A percentile compares a stretch with the other conserved stretches of the same genome.
Evolutionary conservation across 1,140 invertebrate species (phyloP).

Genomic region (Adoxophyes honmai): DNA sequence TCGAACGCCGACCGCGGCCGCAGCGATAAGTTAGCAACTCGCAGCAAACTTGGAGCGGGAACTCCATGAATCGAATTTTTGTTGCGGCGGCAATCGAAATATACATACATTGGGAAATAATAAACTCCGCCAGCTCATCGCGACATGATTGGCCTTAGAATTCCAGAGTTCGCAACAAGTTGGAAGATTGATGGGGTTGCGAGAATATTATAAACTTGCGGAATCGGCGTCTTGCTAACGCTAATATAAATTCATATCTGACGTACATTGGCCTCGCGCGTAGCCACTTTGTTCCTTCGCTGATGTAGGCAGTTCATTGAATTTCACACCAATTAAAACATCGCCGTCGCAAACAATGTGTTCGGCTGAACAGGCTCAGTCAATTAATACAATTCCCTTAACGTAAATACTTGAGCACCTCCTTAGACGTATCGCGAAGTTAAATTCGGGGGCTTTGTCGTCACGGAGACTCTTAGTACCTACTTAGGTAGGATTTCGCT

Average conservation of each 20-base stretch:
- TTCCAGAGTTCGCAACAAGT: neutral
- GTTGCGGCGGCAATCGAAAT: conserved; percentile 16
- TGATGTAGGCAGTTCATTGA: neutral
- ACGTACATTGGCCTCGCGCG: neutral
- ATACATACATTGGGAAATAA: neutral
- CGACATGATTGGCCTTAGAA: conserved; percentile 10
- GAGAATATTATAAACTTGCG: conserved; percentile 2
- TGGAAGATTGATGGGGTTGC: neutral
- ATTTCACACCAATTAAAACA: conserved; percentile 8
- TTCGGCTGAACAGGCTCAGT: neutral
- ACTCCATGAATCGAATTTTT: conserved; percentile 32
- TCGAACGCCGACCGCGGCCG: no score
- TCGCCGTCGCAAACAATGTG: neutral
- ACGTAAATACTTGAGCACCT: neutral
- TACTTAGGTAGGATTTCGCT: no score
- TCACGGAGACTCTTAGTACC: neutral
- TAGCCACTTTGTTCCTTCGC: neutral
- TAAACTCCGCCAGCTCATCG: neutral
- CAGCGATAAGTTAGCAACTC: neutral
- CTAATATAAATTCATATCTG: neutral
- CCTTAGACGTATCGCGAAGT: neutral
- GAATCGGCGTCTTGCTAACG: neutral
- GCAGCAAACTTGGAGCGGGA: neutral
- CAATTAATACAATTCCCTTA: conserved; percentile 3
- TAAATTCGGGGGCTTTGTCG: neutral